Percentiles rank a stretch among this genome's conserved stretches.
phyloP scores from a whole-genome alignment of 2,113 vertebrate species.

The Ariopsis seemanni region DNA sequence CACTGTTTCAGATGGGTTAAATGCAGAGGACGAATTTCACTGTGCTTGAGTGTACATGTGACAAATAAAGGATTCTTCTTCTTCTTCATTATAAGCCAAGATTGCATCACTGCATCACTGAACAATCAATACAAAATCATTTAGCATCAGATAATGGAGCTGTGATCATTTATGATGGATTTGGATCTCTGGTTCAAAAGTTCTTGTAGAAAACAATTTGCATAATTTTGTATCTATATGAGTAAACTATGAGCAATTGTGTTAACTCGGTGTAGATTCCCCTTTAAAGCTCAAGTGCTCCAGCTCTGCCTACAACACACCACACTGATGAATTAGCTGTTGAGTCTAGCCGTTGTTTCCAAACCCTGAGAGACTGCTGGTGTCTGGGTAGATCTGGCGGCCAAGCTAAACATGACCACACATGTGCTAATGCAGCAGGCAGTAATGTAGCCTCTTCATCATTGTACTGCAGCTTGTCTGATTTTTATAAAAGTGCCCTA shows the following conservation, averaged over 20 bases:
- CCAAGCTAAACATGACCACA: conserved; percentile 58
- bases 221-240: background rate
- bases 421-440: conserved; percentile 58
- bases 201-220: background rate
- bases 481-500: background rate
- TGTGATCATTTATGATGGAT: background rate
- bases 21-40: too few species aligned
- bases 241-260: background rate
- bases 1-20: too few species aligned
- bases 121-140: background rate
- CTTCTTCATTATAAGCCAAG: too few species aligned
- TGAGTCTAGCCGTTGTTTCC: conserved; percentile 67
- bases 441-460: conserved; percentile 75
- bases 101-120: background rate
- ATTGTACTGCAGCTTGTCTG: conserved; percentile 51
- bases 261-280: background rate
- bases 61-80: too few species aligned
- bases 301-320: conserved; percentile 64
- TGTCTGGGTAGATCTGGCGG: conserved; percentile 65
- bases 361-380: conserved; percentile 66
- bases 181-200: conserved; percentile 44
- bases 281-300: conserved; percentile 52
- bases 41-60: too few species aligned
- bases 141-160: background rate
- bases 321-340: conserved; percentile 73